Conservation (phyloP, 2,113 vertebrate genomes). For the Myiozetetes cayanensis region DNA sequence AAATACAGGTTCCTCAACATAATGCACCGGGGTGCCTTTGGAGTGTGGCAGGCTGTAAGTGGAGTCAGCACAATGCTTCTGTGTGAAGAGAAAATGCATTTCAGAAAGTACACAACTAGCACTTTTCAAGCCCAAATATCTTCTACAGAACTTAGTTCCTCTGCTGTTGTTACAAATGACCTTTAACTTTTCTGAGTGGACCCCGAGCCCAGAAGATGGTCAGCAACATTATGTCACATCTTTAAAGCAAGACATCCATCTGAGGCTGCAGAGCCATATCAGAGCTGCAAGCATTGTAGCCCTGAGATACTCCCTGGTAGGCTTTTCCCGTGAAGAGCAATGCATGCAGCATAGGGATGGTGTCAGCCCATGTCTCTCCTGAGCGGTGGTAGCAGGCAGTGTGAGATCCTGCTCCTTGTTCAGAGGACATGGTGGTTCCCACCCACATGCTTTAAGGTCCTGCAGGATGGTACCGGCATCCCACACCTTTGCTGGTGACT, state of each 20-base stretch:
- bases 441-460: background rate
- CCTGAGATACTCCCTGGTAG: background rate
- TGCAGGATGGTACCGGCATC: background rate
- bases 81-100: background rate
- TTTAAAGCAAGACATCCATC: background rate
- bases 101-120: background rate
- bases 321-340: background rate
- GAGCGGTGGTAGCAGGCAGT: background rate
- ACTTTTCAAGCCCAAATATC: background rate
- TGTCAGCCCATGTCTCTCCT: background rate
- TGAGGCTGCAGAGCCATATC: background rate
- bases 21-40: background rate
- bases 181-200: background rate
- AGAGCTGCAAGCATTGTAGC: background rate
- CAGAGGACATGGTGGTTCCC: background rate
- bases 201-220: background rate
- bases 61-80: background rate
- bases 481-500: background rate
- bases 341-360: background rate
- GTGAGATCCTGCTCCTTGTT: background rate
- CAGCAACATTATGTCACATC: background rate
- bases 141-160: background rate
- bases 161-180: background rate
- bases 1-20: background rate
- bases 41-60: background rate